Evolutionary conservation across 2,888 invertebrate genomes (phyloP).

Genomic region (Plebejus anna): DNA sequence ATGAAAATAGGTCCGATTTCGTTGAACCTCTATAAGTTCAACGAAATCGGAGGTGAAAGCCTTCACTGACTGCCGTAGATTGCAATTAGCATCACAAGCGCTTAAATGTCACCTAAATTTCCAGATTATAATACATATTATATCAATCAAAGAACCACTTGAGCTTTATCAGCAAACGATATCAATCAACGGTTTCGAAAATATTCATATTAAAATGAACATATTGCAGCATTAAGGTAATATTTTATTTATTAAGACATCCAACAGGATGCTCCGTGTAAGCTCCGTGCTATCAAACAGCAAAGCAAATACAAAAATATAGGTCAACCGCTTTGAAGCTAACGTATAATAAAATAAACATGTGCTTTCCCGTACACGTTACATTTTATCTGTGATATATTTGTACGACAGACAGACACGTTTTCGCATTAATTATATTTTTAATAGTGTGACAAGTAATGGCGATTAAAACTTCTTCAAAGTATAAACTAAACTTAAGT

Average conservation of each 20-base stretch:
- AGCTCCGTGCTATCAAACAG: constrained; percentile 25
- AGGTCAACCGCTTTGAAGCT: constrained; percentile 24
- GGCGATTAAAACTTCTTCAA: no score
- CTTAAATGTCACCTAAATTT: no score
- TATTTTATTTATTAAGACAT: constrained; percentile 6
- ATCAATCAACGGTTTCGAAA: not conserved
- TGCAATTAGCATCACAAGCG: no score
- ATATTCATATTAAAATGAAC: not conserved
- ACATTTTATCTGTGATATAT: constrained; percentile 18
- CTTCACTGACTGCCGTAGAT: no score
- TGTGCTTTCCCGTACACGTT: not conserved
- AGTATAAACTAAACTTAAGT: no score
- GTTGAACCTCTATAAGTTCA: no score
- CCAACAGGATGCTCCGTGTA: constrained; percentile 5
- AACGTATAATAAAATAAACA: constrained; percentile 27
- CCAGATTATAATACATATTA: not conserved
- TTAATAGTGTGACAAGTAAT: no score
- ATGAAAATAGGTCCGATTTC: no score
- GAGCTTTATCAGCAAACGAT: not conserved
- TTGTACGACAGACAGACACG: not conserved
- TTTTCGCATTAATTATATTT: no score
- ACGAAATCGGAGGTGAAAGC: no score
- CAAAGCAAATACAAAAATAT: constrained; percentile 28
- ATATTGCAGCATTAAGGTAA: constrained; percentile 1
- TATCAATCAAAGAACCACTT: not conserved